These are phyloP conservation scores for Drosophila subobscura DNA, from an alignment of 1,140 invertebrate genomes.

Conservation along the genomic window DNA sequence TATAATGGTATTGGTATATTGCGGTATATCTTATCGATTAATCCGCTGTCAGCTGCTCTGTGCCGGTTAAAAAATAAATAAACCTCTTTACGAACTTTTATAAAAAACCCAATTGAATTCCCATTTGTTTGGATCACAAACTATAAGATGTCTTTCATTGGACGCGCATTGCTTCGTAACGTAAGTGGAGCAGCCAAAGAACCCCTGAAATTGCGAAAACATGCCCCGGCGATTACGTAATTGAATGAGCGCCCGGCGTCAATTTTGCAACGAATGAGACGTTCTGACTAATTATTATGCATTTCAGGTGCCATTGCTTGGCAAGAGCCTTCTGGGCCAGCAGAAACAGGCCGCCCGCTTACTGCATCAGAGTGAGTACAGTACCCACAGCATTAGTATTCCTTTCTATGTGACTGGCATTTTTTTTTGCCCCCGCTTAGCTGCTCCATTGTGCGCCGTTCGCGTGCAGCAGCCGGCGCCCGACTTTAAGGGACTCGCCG, in stretches of 20 bases:
- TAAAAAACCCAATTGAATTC: background rate
- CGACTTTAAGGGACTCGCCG: conserved; percentile 93
- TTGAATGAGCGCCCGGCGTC: conserved; percentile 9
- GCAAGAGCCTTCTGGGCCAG: conserved; percentile 49
- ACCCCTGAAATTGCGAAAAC: conserved; percentile 25
- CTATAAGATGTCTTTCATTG: conserved; percentile 69
- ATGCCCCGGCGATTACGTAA: conserved; percentile 68
- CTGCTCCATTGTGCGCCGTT: conserved; percentile 79
- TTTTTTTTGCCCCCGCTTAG: conserved; percentile 24
- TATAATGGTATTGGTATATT: too few species aligned
- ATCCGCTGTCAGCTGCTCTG: background rate
- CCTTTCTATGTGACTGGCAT: background rate
- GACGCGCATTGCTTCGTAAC: conserved; percentile 65
- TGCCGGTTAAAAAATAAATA: conserved; percentile 13
- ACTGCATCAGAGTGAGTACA: conserved; percentile 72
- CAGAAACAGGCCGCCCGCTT: conserved; percentile 56
- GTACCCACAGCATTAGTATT: background rate
- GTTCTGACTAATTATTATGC: conserved; percentile 27
- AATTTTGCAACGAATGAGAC: conserved; percentile 12
- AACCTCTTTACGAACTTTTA: conserved; percentile 8
- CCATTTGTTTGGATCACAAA: conserved; percentile 6
- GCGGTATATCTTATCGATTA: too few species aligned
- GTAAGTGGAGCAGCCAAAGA: conserved; percentile 51
- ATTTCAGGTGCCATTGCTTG: conserved; percentile 64
- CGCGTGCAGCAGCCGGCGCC: conserved; percentile 93